A percentile compares a stretch with the other conserved stretches of the same genome.
phyloP scores from a whole-genome alignment of 2,113 vertebrate genomes.

The Gadus macrocephalus region DNA sequence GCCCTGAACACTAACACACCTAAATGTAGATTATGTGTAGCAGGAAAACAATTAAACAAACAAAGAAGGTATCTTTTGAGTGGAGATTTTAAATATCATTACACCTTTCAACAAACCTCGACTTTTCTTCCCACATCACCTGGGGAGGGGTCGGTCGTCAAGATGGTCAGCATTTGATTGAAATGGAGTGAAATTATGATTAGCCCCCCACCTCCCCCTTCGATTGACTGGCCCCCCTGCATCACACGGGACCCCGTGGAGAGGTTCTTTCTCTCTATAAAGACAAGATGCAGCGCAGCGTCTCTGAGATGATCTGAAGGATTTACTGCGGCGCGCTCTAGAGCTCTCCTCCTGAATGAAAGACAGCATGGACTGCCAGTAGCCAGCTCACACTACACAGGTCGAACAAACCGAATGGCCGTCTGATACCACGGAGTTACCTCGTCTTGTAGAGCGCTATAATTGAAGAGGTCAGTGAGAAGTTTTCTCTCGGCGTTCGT shows the following conservation, averaged over 20 bases:
- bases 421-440: constrained; percentile 27
- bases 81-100: background rate
- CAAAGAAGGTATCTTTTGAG: background rate
- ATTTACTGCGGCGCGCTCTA: constrained; percentile 69
- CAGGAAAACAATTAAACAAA: background rate
- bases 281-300: constrained; percentile 69
- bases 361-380: too few relatives aligned
- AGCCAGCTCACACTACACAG: too few relatives aligned
- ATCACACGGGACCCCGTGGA: constrained; percentile 75
- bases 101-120: constrained; percentile 3
- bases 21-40: too few relatives aligned
- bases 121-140: constrained; percentile 39
- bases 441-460: background rate
- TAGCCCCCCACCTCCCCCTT: constrained; percentile 40
- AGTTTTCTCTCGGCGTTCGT: too few relatives aligned
- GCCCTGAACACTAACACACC: too few relatives aligned
- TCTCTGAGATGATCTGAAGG: constrained; percentile 72
- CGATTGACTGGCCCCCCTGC: constrained; percentile 63
- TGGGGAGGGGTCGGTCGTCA: constrained; percentile 46
- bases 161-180: constrained; percentile 63
- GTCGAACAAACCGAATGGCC: too few relatives aligned
- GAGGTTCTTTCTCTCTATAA: constrained; percentile 76
- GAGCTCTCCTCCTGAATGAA: constrained; percentile 18
- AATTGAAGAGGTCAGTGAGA: too few relatives aligned
- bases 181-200: constrained; percentile 68